These are phyloP conservation scores for Willowsia nigromaculata DNA, from an alignment of 2,888 invertebrate genomes.

Conservation along the genomic window DNA sequence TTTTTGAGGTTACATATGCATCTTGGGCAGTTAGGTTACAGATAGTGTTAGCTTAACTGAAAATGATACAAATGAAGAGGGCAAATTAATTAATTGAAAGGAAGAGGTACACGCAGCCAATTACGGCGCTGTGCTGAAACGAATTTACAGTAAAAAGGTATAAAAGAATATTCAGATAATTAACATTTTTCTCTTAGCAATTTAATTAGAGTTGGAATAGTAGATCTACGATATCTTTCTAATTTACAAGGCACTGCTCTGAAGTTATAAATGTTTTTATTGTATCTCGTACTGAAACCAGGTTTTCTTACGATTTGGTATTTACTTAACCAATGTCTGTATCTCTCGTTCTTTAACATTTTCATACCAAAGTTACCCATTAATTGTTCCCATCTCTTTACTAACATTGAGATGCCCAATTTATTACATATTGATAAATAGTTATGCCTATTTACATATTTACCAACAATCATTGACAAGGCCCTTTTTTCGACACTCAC, in stretches of 20 bases:
- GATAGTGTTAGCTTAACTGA: too few species aligned
- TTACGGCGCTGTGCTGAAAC: background rate
- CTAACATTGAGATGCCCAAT: background rate
- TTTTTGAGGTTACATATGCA: too few species aligned
- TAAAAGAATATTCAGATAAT: background rate
- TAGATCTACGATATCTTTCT: background rate
- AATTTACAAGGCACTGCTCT: background rate
- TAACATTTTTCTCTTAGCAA: background rate
- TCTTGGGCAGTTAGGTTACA: too few species aligned
- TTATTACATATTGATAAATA: background rate
- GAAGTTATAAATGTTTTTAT: background rate
- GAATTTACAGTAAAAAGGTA: background rate
- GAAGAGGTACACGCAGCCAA: conserved; percentile 78
- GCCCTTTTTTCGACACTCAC: conserved; percentile 38
- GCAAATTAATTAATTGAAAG: too few species aligned
- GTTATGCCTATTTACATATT: background rate
- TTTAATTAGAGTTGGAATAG: conserved; percentile 13
- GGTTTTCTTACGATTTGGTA: background rate
- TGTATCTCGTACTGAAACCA: background rate
- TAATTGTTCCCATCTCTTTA: background rate
- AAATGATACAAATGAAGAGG: too few species aligned
- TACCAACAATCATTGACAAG: background rate
- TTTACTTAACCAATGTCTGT: background rate
- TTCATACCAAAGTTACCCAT: background rate
- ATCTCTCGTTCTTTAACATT: background rate